These are phyloP conservation scores for Ennomos fuscantarius DNA, from an alignment of 2,888 invertebrate species.

Conservation along the genomic window DNA sequence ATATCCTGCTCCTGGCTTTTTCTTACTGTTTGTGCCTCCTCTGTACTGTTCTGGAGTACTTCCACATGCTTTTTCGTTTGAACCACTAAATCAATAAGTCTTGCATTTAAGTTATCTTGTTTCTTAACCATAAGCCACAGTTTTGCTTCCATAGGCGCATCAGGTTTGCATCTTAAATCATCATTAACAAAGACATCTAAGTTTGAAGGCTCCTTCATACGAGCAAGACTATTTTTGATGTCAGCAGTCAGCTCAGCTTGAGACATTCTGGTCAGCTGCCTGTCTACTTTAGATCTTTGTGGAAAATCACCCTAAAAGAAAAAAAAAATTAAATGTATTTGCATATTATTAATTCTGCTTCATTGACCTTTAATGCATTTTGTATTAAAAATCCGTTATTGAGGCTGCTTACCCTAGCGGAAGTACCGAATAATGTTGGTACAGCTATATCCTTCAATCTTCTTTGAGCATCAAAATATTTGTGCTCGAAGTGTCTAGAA, in stretches of 20 bases:
- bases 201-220: slow-evolving; percentile 63
- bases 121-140: slow-evolving; percentile 75
- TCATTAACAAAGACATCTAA: slow-evolving; percentile 62
- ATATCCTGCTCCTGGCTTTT: slow-evolving; percentile 64
- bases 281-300: slow-evolving; percentile 57
- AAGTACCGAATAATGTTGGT: slow-evolving; percentile 63
- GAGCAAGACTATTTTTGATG: slow-evolving; percentile 58
- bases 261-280: slow-evolving; percentile 56
- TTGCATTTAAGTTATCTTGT: slow-evolving; percentile 68
- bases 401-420: slow-evolving; percentile 47
- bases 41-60: slow-evolving; percentile 60
- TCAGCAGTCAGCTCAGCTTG: slow-evolving; percentile 66
- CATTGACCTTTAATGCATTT: no score
- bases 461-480: slow-evolving; percentile 65
- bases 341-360: no score
- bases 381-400: no score
- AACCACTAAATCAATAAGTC: slow-evolving; percentile 60
- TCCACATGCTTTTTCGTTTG: slow-evolving; percentile 70
- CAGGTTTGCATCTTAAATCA: slow-evolving; percentile 59
- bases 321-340: background rate
- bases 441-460: slow-evolving; percentile 66
- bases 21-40: slow-evolving; percentile 54
- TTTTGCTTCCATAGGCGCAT: slow-evolving; percentile 63
- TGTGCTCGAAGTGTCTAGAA: slow-evolving; percentile 73
- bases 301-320: slow-evolving; percentile 31